These are phyloP conservation scores for Pontoporia blainvillei DNA, from an alignment of 2,113 vertebrate genomes.

Conservation along the genomic window DNA sequence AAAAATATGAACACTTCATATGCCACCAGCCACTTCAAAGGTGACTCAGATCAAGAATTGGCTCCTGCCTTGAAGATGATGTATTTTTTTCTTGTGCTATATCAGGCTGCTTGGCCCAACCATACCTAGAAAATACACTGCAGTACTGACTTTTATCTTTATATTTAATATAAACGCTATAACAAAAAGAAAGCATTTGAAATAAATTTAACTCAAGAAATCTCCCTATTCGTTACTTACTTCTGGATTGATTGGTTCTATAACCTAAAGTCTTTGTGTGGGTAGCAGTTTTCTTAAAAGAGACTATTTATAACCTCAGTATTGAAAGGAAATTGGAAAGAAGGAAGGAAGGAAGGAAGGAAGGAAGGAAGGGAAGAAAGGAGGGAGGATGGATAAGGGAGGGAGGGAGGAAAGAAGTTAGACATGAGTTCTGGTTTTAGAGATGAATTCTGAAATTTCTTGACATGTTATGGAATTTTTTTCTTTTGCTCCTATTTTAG, in stretches of 20 bases:
- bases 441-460: not conserved
- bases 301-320: not conserved
- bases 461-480: not conserved
- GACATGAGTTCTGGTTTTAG: not conserved
- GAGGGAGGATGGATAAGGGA: not conserved
- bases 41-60: constrained; percentile 14
- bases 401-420: not conserved
- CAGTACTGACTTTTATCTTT: not conserved
- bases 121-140: not conserved
- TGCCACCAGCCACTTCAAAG: not conserved
- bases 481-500: not conserved
- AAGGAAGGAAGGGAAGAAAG: not conserved
- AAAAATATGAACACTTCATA: not conserved
- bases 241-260: not conserved
- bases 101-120: not conserved
- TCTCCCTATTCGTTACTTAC: not conserved
- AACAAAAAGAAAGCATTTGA: not conserved
- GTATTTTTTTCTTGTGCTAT: not conserved
- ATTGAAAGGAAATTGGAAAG: not conserved
- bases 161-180: not conserved
- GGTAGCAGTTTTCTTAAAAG: not conserved
- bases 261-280: not conserved
- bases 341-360: not conserved
- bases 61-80: not conserved
- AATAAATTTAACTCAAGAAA: not conserved